Base-by-base conservation (phyloP, 2,797 vertebrate genomes). In the Pachyuromys duprasi region DNA sequence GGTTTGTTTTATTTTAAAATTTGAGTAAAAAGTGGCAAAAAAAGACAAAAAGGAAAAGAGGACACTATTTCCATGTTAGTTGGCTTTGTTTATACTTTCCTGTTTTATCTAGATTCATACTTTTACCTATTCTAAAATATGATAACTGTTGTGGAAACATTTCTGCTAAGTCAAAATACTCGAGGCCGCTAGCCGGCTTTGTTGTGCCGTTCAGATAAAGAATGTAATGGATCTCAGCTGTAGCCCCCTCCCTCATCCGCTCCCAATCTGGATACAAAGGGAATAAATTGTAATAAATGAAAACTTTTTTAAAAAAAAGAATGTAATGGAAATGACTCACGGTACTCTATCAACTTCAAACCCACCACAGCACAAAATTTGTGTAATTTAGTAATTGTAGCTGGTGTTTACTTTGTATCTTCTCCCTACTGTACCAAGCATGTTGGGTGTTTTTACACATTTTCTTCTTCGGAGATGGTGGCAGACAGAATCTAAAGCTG, bases 41-140 rank as follows among this genome's bases (percentile, higher is more conserved):
- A 92, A 57, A 89, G 49, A 36, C 14, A 7, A n/a, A 84, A 63
- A 20, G 17, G 11, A 82, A 76, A 24, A 39, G 2, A 28, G 0
- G 4, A 70, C 78, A 33, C 17, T 8, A n/a, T 76, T 36, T 26
- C 49, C 31, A 60, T 22, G 82, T 60, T 91, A 95, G 89, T 42
- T 95, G 80, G 26, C 45, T 93, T 91, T 33, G 60, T 55, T 86
- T 72, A 92, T 93, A 86, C 2, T 79, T 8, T 67, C 39, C 49
- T 87, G 33, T 95, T 97, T 95, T 95, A 72, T 76, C 33, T 75
- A 89, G 45, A 53, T 78, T 95, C 49, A 81, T 83, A 72, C 33
- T 53, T 67, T 22, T 45, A 67, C 55, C 70, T 96, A 65, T 8
- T 94, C 2, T 91, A 89, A 96, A 96, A 81, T 80, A 94, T 81